Percentiles rank a stretch among this genome's conserved stretches.
Conservation (phyloP, 1,140 invertebrate genomes). For the Adelges cooleyi region DNA sequence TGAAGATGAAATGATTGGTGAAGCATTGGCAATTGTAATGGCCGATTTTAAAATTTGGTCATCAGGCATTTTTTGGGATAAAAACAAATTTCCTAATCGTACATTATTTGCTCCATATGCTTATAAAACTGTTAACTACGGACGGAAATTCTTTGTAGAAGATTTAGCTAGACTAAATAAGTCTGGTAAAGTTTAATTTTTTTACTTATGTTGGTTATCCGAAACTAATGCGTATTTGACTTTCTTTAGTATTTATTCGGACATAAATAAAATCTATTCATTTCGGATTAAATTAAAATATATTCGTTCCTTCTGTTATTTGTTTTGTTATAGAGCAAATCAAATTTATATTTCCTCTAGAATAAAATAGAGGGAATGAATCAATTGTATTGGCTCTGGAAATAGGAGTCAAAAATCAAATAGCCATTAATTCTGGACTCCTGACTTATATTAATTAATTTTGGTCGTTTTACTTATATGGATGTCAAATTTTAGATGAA, state of each 20-base stretch:
- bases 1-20: slow-evolving; percentile 88
- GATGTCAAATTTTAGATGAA: slow-evolving; percentile 49
- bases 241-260: too few species aligned
- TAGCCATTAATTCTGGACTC: too few species aligned
- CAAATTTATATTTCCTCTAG: too few species aligned
- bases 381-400: too few species aligned
- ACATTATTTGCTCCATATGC: slow-evolving; percentile 90
- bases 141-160: slow-evolving; percentile 73
- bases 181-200: slow-evolving; percentile 43
- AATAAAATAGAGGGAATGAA: too few species aligned
- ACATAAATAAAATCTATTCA: too few species aligned
- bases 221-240: too few species aligned
- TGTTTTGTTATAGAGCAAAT: too few species aligned
- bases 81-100: slow-evolving; percentile 87
- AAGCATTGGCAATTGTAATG: slow-evolving; percentile 79
- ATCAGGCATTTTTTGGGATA: slow-evolving; percentile 86
- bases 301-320: too few species aligned
- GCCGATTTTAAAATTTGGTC: slow-evolving; percentile 85
- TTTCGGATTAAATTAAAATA: too few species aligned
- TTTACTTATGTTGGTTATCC: neutral
- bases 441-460: too few species aligned
- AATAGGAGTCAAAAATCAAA: too few species aligned
- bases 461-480: slow-evolving; percentile 6
- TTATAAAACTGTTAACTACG: slow-evolving; percentile 68
- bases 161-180: slow-evolving; percentile 71